Conservation (phyloP, 2,113 vertebrate genomes). For the Diglossa brunneiventris region DNA sequence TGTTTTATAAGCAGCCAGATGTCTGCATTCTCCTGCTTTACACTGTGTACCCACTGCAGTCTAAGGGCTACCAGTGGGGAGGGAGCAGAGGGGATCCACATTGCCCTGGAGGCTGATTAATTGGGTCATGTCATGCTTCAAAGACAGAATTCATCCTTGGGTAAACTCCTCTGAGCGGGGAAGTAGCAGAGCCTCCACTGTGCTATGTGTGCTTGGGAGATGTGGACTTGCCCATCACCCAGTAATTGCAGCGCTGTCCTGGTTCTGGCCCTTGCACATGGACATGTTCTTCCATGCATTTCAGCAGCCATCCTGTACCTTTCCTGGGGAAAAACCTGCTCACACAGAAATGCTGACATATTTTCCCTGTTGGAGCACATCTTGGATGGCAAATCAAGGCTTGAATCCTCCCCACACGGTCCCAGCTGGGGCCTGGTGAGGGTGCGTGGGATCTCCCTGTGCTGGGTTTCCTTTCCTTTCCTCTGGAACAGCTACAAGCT, state of each 20-base stretch:
- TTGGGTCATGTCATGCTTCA: background rate
- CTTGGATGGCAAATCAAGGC: background rate
- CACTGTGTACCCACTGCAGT: background rate
- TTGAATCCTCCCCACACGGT: background rate
- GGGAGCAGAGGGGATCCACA: background rate
- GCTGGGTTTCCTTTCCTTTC: background rate
- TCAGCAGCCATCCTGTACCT: background rate
- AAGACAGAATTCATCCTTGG: background rate
- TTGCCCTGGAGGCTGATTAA: background rate
- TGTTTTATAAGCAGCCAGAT: background rate
- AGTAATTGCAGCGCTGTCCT: background rate
- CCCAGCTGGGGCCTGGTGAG: background rate
- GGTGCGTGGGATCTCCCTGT: background rate
- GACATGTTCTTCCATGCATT: fast-evolving
- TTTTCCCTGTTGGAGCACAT: background rate
- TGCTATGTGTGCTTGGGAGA: background rate
- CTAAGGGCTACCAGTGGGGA: background rate
- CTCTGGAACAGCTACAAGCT: background rate
- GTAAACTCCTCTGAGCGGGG: background rate
- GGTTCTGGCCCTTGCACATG: background rate
- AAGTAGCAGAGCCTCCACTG: background rate
- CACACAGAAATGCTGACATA: background rate
- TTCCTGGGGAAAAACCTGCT: background rate
- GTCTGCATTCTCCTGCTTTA: background rate
- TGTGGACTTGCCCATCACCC: background rate